Evolutionary conservation across 2,797 vertebrate species (phyloP).

Genomic region (Oophaga sylvatica): DNA sequence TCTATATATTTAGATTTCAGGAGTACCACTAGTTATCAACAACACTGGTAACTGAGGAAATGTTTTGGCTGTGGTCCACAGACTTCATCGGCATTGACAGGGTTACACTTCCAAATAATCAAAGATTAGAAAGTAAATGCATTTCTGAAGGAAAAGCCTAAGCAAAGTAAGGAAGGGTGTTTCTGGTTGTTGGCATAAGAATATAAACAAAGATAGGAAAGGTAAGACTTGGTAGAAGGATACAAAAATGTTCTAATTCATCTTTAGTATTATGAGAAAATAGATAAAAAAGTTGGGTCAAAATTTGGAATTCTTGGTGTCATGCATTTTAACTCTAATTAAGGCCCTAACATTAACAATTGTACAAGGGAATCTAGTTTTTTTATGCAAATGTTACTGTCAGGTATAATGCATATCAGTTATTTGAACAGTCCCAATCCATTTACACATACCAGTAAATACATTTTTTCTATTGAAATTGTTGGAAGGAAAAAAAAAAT

Average conservation of each 20-base stretch:
- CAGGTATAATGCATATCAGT: no score
- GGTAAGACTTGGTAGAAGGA: not conserved
- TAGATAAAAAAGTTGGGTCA: not conserved
- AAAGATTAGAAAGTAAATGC: constrained; percentile 24
- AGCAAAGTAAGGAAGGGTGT: constrained; percentile 30
- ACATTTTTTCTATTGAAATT: no score
- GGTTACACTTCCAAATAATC: constrained; percentile 38
- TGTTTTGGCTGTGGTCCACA: constrained; percentile 22
- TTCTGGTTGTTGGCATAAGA: constrained; percentile 27
- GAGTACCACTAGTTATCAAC: constrained; percentile 14
- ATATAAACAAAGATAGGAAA: constrained; percentile 54
- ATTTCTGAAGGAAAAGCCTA: constrained; percentile 14
- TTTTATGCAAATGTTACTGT: not conserved
- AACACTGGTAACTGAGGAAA: not conserved
- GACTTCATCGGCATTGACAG: not conserved
- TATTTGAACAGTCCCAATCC: no score
- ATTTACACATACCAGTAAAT: no score
- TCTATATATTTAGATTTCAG: constrained; percentile 42
- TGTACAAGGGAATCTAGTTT: not conserved
- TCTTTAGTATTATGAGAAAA: not conserved
- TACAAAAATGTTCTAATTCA: constrained; percentile 33
- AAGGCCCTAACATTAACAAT: not conserved
- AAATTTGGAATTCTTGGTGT: not conserved
- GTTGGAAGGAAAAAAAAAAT: no score
- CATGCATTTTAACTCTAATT: not conserved